phyloP scores from a whole-genome alignment of 2,888 invertebrate species.

The Atrina japonica region DNA sequence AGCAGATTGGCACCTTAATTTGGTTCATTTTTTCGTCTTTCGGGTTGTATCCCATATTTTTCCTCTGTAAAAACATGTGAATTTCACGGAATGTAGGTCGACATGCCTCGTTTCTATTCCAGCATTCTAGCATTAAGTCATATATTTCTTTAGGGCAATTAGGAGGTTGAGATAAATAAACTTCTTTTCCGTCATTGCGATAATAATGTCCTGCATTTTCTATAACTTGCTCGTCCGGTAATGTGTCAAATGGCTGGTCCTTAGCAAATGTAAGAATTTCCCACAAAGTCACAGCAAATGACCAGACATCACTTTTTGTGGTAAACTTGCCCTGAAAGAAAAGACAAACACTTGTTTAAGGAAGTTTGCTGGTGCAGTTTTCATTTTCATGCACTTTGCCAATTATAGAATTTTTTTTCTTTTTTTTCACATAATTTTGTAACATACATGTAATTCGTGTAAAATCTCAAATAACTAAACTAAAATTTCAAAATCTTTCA shows the following conservation, averaged over 20 bases:
- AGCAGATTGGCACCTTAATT: conserved; percentile 74
- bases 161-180: conserved; percentile 86
- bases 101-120: conserved; percentile 90
- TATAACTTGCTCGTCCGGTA: conserved; percentile 89
- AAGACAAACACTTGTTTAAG: too few relatives aligned
- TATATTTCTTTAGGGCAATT: conserved; percentile 93
- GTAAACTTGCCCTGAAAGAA: conserved; percentile 89
- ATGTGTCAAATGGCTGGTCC: conserved; percentile 88
- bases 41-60: conserved; percentile 80
- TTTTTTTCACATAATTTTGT: too few relatives aligned
- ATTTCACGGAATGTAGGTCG: conserved; percentile 94
- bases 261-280: conserved; percentile 91
- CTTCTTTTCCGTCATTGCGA: conserved; percentile 86
- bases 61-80: conserved; percentile 88
- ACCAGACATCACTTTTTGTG: conserved; percentile 94
- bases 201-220: conserved; percentile 90
- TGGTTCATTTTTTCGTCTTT: conserved; percentile 77
- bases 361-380: too few relatives aligned
- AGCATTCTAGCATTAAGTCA: conserved; percentile 95
- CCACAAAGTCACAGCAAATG: conserved; percentile 93
- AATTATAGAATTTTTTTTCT: too few relatives aligned
- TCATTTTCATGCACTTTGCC: too few relatives aligned
- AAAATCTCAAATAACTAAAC: too few relatives aligned
- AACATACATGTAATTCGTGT: too few relatives aligned
- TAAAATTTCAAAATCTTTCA: too few relatives aligned